Conservation (phyloP, 2,888 invertebrate species). For the Spodoptera littoralis region DNA sequence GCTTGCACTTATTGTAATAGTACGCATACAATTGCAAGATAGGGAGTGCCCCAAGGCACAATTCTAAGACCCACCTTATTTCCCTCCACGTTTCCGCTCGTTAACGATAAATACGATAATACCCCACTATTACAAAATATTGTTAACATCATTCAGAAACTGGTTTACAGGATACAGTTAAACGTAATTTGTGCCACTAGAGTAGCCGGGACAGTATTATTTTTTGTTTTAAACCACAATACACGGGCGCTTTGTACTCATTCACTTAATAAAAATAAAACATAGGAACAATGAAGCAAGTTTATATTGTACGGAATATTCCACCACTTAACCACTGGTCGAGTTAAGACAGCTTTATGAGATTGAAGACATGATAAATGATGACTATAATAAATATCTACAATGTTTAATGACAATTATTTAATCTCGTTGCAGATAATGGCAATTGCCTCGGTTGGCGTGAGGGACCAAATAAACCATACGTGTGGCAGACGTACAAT, state of each 20-base stretch:
- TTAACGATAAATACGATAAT: conserved; percentile 81
- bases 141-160: conserved; percentile 75
- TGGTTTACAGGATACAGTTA: conserved; percentile 79
- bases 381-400: conserved; percentile 54
- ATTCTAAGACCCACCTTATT: conserved; percentile 73
- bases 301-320: conserved; percentile 69
- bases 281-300: conserved; percentile 57
- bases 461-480: conserved; percentile 95
- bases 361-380: conserved; percentile 68
- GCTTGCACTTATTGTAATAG: conserved; percentile 57
- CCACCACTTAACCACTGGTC: conserved; percentile 54
- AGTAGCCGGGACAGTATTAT: conserved; percentile 66
- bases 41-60: conserved; percentile 73
- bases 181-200: conserved; percentile 77
- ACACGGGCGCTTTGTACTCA: conserved; percentile 55
- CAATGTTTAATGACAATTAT: conserved; percentile 52
- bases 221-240: conserved; percentile 55
- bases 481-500: conserved; percentile 97
- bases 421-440: conserved; percentile 90
- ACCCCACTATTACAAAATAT: conserved; percentile 78
- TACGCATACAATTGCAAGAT: conserved; percentile 63
- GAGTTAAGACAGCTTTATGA: conserved; percentile 58
- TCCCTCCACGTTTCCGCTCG: conserved; percentile 79
- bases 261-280: conserved; percentile 62
- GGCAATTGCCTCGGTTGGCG: conserved; percentile 97